Evolutionary conservation across 2,797 vertebrate genomes (phyloP).

Genomic region (Chelidonichthys spinosus): DNA sequence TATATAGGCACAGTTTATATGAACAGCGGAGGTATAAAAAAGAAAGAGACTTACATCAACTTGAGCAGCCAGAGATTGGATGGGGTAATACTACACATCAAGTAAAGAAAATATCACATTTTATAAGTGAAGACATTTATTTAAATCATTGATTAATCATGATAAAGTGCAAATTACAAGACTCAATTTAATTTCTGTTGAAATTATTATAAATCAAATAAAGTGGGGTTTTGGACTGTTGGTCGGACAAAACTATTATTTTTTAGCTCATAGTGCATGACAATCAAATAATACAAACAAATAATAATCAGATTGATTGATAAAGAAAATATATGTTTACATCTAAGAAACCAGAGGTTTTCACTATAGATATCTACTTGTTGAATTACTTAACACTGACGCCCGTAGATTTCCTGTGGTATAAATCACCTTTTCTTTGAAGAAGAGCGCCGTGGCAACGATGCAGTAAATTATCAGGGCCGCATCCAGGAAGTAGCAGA

Average conservation of each 20-base stretch:
- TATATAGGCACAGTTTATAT: not conserved
- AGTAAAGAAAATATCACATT: not conserved
- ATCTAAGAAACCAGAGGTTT: not conserved
- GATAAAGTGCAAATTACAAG: not conserved
- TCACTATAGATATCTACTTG: too few species aligned
- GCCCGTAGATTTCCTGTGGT: not conserved
- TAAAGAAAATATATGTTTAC: not conserved
- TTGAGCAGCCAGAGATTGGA: accelerated
- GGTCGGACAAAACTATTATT: not conserved
- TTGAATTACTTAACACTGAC: not conserved
- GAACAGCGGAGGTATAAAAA: not conserved
- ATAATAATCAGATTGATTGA: not conserved
- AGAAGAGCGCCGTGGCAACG: constrained; percentile 86
- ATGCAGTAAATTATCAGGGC: constrained; percentile 91
- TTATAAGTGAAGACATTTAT: not conserved
- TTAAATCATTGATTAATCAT: not conserved
- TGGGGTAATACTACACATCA: constrained; percentile 36
- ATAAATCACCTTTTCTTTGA: constrained; percentile 88
- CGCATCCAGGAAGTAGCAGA: constrained; percentile 92
- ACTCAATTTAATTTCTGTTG: not conserved
- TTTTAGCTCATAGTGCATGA: too few species aligned
- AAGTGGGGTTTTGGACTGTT: not conserved
- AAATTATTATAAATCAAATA: not conserved
- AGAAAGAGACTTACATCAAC: constrained; percentile 31
- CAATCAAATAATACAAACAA: not conserved